Base-by-base conservation (phyloP, 1,140 invertebrate species). In the Drosophila ohnishii region DNA sequence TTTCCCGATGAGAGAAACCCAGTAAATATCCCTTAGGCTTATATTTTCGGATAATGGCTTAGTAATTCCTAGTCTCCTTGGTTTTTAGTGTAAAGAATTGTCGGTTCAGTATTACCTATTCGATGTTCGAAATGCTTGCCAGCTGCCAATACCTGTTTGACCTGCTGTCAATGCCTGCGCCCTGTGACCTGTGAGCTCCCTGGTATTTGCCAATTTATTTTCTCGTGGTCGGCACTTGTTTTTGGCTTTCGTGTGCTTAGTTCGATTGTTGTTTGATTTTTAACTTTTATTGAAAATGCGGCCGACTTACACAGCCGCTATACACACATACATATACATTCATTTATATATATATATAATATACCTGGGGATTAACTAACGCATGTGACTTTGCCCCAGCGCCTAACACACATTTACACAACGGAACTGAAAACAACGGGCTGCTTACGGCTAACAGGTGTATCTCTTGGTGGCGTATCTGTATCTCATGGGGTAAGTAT, bases 211-310 rank as follows among this genome's bases (percentile, higher is more conserved):
- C 77, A 78, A 75, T 82, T 76, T 76, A 55, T 73, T 62, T 81
- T 58, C 71, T 81, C 80, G 70, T 75, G 65, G 76, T 83, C 77
- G 80, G 76, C 62, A 56, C 42, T 78, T 60, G 71, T 66, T 74
- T 76, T 74, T 56, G 57, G 65, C 65, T 63, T 67, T 82, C 14
- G 14, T 70, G 44, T 50, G 45, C 45, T 69, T 70, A 25, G 28
- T 40, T 62, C 44, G 45, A 47, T 35, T 64, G 37, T 30, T 35
- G 62, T 78, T 78, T 50, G 42, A n/a, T 42, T 78, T 62, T 71
- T 19, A 65, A 69, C 59, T 79, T 86, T 86, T 87, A 83, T 86
- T 86, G 75, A 77, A 83, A 80, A 76, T 64, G 76, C 55, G 51
- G 59, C 64, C 62, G 50, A 72, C 83, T 82, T 86, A 87, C 66